phyloP scores from a whole-genome alignment of 1,140 invertebrate species.

The Prorops nasuta region DNA sequence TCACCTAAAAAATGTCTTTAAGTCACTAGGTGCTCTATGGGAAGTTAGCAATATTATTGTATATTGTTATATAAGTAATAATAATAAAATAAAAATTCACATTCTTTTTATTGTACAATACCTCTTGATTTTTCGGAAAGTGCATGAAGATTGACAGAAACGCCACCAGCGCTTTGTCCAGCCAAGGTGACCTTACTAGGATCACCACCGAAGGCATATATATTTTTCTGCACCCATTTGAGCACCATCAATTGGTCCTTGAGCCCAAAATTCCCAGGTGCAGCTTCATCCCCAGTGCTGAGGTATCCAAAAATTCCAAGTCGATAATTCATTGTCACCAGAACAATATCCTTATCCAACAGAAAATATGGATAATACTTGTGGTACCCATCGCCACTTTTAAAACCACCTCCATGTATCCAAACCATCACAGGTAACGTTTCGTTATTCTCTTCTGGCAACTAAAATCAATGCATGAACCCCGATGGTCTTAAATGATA shows the following conservation, averaged over 20 bases:
- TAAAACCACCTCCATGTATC: background rate
- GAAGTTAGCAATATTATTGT: no score
- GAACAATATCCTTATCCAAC: constrained; percentile 57
- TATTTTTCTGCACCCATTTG: constrained; percentile 52
- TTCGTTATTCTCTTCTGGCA: no score
- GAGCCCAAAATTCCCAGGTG: constrained; percentile 46
- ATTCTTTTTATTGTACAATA: background rate
- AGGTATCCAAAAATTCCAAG: constrained; percentile 60
- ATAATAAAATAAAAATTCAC: no score
- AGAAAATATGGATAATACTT: constrained; percentile 50
- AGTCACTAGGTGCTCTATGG: no score
- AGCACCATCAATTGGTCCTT: constrained; percentile 49
- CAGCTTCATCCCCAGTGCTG: background rate
- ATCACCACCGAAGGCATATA: constrained; percentile 38
- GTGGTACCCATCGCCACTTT: background rate
- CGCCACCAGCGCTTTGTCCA: constrained; percentile 59
- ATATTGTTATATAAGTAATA: no score
- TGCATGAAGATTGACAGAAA: constrained; percentile 47
- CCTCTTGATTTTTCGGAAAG: background rate
- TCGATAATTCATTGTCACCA: constrained; percentile 65
- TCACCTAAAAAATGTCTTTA: no score
- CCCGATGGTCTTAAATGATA: no score
- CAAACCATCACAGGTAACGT: background rate
- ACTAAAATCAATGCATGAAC: no score
- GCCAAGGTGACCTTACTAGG: constrained; percentile 54